Base-by-base conservation (phyloP, 2,888 invertebrate species). In the Isotomurus palustris region DNA sequence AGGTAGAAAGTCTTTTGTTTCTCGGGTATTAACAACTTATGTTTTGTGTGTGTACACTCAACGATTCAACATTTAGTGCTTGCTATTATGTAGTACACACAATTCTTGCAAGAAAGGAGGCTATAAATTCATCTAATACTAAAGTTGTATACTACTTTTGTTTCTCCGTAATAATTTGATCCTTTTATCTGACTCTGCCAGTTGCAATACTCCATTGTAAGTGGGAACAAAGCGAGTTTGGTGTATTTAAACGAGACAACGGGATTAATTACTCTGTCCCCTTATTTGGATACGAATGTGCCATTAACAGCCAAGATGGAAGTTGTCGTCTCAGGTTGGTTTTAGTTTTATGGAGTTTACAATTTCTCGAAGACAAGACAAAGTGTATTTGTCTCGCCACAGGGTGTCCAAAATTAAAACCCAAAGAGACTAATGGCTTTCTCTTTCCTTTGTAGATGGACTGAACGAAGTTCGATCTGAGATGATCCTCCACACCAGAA, bases 211-310 rank as follows among this genome's bases (percentile, higher is more conserved):
- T 82, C 84, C 29, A 89, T 96, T 60, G 75, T 93, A 0, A 86
- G 89, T 0, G 95, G 96, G 0, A 96, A 96, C 76, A 93, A 92
- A 73, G 95, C 95, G 0, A 89, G 91, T 72, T 78, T 95, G 19
- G 81, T 96, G 1, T 82, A 87, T 0, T 75, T 96, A 24, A 91
- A 96, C 73, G 84, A 85, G 71, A 85, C 85, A 0, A 84, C 86
- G 0, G 95, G 95, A 0, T 85, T 88, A 35, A 82, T 96, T 71
- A 88, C 85, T 1, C 78, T 96, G 0, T 93, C 94, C 10, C 91
- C 93, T 0, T 91, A 92, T 72, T 79, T 96, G 21, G 94, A 96
- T 74, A 95, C 95, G 1, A 95, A 96, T 75, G 93, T 96, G 5
- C 91, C 94, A 0, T 88, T 93, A 73, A 81, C 90, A 36, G 95